A percentile compares a stretch with the other conserved stretches of the same genome.
These are phyloP conservation scores for Nyctibius grandis DNA, from an alignment of 2,797 vertebrate genomes.

Conservation along the genomic window DNA sequence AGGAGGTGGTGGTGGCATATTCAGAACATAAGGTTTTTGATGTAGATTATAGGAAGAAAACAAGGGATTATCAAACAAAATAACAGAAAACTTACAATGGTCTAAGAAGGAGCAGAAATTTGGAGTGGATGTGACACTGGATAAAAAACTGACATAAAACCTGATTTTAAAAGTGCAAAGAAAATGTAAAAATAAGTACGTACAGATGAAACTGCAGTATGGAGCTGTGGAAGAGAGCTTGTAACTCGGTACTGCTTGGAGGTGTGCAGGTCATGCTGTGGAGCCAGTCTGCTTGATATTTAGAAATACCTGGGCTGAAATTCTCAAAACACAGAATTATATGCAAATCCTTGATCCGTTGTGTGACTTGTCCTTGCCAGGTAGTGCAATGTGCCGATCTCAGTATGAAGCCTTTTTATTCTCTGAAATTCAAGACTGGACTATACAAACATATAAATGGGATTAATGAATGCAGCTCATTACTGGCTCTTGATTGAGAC, in stretches of 20 bases:
- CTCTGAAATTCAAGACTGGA: slow-evolving; percentile 31
- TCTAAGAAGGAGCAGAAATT: background rate
- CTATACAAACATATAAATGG: slow-evolving; percentile 51
- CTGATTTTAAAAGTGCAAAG: background rate
- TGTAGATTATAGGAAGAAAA: background rate
- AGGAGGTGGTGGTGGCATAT: background rate
- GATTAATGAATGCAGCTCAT: slow-evolving; percentile 60
- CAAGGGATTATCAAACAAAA: background rate
- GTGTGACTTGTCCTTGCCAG: background rate
- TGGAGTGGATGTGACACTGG: background rate
- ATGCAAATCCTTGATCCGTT: background rate
- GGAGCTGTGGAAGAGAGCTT: background rate
- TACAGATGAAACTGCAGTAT: background rate
- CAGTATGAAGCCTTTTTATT: slow-evolving; percentile 38
- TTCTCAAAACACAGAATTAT: background rate
- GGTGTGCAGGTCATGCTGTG: background rate
- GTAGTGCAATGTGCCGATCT: background rate
- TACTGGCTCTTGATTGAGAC: slow-evolving; percentile 65
- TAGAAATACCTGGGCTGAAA: background rate
- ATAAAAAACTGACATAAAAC: background rate
- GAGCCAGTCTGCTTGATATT: background rate
- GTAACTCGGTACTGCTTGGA: background rate
- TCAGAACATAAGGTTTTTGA: background rate
- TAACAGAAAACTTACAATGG: background rate
- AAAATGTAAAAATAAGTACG: background rate